Base-by-base conservation (phyloP, 2,888 invertebrate species). In the Ditula angustiorana region DNA sequence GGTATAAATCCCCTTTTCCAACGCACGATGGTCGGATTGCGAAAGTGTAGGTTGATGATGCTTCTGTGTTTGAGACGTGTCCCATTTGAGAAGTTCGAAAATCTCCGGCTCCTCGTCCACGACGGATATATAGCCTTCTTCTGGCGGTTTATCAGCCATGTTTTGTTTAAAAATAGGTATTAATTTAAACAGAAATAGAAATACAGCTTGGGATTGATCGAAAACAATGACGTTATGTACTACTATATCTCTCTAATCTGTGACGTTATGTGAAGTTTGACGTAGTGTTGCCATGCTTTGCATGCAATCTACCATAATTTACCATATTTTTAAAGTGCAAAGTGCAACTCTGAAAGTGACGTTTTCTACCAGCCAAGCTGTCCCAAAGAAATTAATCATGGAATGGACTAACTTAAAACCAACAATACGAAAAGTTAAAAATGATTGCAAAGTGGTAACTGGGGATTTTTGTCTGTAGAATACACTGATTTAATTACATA, bases 111-210 rank as follows among this genome's bases (percentile, higher is more conserved):
- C 91, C 56, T 91, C 91, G 56, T 91, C 91, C 58, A 91, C 91
- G 57, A 91, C 91, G 46, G 91, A 91, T 81, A 91, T 91, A 71
- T 91, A 91, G 59, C 87, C 83, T 69, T 91, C 91, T 71, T 91
- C 91, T 64, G 88, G 86, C 71, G 90, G 91, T 76, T 91, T 91
- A 71, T 90, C 90, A 69, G 88, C 88, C 91, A 91, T 91, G 81
- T 78, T 82, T 74, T 68, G 44, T 52, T 5, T 7, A 8, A 13
- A 58, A 58, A 23, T 50, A 19, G 41, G 24, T 82, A 82, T 80
- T 76, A 80, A 80, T 75, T 75, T 77, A 76, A 79, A 76, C 76
- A 79, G 55, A 65, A 61, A 65, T 47, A 62, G 58, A 62, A 80
- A 78, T 76, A 79, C 77, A 76, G 73, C 71, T 74, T 73, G 71